Percentiles rank a stretch among this genome's conserved stretches.
Conservation (phyloP, 2,113 vertebrate genomes). For the Bucco capensis region DNA sequence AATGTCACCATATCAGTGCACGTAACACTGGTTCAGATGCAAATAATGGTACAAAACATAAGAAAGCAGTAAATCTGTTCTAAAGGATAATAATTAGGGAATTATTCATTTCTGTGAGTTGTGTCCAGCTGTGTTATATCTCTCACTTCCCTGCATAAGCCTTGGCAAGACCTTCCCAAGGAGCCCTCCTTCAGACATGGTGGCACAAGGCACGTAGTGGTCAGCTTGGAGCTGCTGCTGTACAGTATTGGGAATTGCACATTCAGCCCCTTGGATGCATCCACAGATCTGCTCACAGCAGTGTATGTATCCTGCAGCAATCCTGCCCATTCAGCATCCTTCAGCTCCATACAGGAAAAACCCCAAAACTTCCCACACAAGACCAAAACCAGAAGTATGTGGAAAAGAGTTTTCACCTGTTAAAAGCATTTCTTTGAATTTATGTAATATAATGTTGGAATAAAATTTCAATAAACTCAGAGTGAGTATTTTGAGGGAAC, state of each 20-base stretch:
- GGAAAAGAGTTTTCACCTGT: background rate
- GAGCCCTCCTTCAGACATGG: background rate
- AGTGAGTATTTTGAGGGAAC: background rate
- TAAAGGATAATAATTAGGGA: background rate
- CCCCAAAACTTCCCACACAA: fast-evolving
- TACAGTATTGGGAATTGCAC: no score
- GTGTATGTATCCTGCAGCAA: fast-evolving
- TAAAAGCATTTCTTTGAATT: background rate
- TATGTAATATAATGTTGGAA: background rate
- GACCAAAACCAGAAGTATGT: background rate
- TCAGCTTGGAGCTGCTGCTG: background rate
- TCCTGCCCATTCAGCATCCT: background rate
- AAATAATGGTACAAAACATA: background rate
- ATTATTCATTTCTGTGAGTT: background rate
- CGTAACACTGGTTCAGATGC: fast-evolving
- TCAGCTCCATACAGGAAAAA: fast-evolving
- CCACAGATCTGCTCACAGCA: fast-evolving
- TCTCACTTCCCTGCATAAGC: background rate
- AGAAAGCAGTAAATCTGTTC: background rate
- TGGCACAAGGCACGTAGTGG: fast-evolving
- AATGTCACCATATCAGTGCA: fast-evolving
- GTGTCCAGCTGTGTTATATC: background rate
- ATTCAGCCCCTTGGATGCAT: fast-evolving
- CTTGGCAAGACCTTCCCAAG: background rate
- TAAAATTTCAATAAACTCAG: background rate